A percentile compares a stretch with the other conserved stretches of the same genome.
Evolutionary conservation across 2,797 vertebrate genomes (phyloP).

Genomic region (Enteromius mattozi): DNA sequence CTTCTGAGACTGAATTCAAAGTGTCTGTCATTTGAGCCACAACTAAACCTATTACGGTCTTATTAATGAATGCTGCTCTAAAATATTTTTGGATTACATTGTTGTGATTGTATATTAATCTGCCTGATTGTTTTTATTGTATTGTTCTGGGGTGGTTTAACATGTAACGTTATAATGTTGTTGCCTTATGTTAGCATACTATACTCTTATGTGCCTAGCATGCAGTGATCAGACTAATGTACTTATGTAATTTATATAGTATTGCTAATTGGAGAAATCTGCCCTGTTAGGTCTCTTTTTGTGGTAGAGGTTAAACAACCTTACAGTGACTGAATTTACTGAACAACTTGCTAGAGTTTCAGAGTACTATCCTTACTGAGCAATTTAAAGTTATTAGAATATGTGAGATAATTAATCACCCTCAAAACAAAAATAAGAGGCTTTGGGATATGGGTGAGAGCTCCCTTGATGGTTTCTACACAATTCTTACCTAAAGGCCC

Average conservation of each 20-base stretch:
- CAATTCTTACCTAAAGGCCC: conserved; percentile 44
- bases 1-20: neutral
- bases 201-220: neutral
- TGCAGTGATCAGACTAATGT: neutral
- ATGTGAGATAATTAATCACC: conserved; percentile 13
- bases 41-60: neutral
- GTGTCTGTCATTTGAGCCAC: neutral
- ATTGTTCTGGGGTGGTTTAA: neutral
- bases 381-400: neutral
- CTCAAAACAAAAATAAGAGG: conserved; percentile 39
- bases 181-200: neutral
- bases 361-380: neutral
- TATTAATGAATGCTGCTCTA: neutral
- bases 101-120: neutral
- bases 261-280: neutral
- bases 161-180: neutral
- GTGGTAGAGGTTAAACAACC: neutral
- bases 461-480: conserved; percentile 35
- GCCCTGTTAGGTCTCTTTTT: neutral
- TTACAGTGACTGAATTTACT: neutral
- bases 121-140: neutral
- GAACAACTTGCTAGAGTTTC: neutral
- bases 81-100: neutral
- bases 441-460: conserved; percentile 27
- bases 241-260: neutral